Evolutionary conservation across 1,140 invertebrate species (phyloP).

Genomic region (Bursaphelenchus mucronatus): DNA sequence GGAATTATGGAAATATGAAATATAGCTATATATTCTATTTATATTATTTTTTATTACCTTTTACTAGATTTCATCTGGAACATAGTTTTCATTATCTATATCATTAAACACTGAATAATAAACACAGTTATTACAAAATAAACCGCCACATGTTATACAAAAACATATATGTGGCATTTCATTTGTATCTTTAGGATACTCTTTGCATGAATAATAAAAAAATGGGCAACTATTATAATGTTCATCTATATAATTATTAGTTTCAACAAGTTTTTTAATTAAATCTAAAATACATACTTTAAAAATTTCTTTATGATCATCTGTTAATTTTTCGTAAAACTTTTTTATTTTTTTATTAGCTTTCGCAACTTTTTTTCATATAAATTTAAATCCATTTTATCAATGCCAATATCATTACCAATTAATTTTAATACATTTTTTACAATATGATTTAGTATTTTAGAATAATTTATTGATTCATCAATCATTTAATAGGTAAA

Average conservation of each 20-base stretch:
- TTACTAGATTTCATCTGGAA: too few species aligned
- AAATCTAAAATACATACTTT: not conserved
- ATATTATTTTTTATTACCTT: too few species aligned
- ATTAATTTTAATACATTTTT: not conserved
- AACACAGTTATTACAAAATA: not conserved
- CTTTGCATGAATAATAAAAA: constrained; percentile 7
- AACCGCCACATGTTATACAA: constrained; percentile 1
- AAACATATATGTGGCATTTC: not conserved
- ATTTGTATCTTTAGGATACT: not conserved
- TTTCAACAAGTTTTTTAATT: constrained; percentile 3
- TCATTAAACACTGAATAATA: too few species aligned
- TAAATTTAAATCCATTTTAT: constrained; percentile 5
- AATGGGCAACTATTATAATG: not conserved
- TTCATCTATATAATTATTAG: not conserved
- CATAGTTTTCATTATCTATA: too few species aligned
- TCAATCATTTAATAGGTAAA: constrained; percentile 3
- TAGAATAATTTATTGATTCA: not conserved
- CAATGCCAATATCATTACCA: constrained; percentile 2
- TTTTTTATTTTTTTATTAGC: not conserved
- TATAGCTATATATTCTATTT: too few species aligned
- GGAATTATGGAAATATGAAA: too few species aligned
- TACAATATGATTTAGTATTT: not conserved
- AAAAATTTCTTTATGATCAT: constrained; percentile 3
- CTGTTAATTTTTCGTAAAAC: constrained; percentile 1
- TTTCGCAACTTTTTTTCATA: not conserved